These are phyloP conservation scores for Lasioglossum morio DNA, from an alignment of 2,888 invertebrate species.

Conservation along the genomic window DNA sequence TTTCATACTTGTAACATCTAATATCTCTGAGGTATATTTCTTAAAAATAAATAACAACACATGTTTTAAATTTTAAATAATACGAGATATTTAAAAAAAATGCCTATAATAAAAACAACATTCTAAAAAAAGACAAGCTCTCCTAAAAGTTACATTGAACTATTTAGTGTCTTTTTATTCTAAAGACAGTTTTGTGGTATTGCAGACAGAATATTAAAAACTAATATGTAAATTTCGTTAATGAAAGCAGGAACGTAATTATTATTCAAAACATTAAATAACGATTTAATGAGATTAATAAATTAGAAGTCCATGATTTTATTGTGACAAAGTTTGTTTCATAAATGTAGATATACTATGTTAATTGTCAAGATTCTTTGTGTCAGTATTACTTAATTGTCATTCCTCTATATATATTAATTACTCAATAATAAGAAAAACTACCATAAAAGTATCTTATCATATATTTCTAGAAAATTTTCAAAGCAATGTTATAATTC, in stretches of 20 bases:
- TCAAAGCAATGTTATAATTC: background rate
- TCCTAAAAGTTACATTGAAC: constrained; percentile 5
- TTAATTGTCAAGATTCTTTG: background rate
- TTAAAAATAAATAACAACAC: constrained; percentile 15
- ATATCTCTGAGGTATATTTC: constrained; percentile 26
- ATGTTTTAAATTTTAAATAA: constrained; percentile 15
- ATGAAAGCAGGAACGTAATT: background rate
- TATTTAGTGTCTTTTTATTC: constrained; percentile 8
- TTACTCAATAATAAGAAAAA: background rate
- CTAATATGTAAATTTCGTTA: background rate
- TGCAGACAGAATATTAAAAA: background rate
- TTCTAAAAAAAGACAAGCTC: background rate
- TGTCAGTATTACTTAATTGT: constrained; percentile 7
- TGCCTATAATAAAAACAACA: constrained; percentile 5
- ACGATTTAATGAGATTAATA: background rate
- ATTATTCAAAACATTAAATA: background rate
- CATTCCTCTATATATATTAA: background rate
- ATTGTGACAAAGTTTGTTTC: background rate
- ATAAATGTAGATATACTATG: background rate
- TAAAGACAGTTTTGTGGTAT: constrained; percentile 13
- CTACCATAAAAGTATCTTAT: constrained; percentile 22
- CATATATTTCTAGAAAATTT: constrained; percentile 17
- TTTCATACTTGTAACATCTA: constrained; percentile 34
- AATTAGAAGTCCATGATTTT: background rate
- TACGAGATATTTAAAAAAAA: constrained; percentile 21